Evolutionary conservation across 2,797 vertebrate genomes (phyloP), one percentile per base, ranked within the genome.

Genomic region (Ambastaia sidthimunki): DNA sequence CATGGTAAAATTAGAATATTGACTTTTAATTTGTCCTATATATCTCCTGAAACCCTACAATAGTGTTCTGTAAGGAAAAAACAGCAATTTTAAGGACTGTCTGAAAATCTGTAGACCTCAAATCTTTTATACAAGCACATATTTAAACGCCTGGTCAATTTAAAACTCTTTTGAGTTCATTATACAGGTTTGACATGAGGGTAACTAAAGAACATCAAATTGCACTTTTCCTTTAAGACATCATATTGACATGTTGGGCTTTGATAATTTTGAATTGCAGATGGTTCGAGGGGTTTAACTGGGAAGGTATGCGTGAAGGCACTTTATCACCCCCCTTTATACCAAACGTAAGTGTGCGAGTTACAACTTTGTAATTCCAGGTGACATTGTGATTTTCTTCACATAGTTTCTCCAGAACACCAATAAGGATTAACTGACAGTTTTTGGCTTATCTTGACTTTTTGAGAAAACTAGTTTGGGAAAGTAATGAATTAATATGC

Each of bases 201-300:
- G 7, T 37, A 37, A 37, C 1, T 37, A 37, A 37, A 37, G 34
- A 7, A 37, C 7, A 7, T 5, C 7, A 37, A 37, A 37, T 37
- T 37, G 34, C 7, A 50, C 13, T 16, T 11, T 37, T 55, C 15
- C 7, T n/a, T 69, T 50, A 25, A 16, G 16, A 28, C 57, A 19
- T 57, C 9, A 11, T 48, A 25, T 9, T 74, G 57, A 74, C 50
- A 9, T 11, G 18, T 11, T 54, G 68, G 18, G 25, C 3, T 28
- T 28, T 72, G 37, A 21, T 67, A 63, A 7, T 57, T 44, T 44
- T 68, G 12, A 44, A 55, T 87, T 83, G 63, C 76, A 99, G 98
- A 88, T 99, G 98, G 98, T 99, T 99, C 89, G 98, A 99, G 91
- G 98, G 98, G 91, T 99, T 99, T 96, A 99, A 99, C 86, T 99